Conservation (phyloP, 2,113 vertebrate species). For the Ramphastos sulfuratus region DNA sequence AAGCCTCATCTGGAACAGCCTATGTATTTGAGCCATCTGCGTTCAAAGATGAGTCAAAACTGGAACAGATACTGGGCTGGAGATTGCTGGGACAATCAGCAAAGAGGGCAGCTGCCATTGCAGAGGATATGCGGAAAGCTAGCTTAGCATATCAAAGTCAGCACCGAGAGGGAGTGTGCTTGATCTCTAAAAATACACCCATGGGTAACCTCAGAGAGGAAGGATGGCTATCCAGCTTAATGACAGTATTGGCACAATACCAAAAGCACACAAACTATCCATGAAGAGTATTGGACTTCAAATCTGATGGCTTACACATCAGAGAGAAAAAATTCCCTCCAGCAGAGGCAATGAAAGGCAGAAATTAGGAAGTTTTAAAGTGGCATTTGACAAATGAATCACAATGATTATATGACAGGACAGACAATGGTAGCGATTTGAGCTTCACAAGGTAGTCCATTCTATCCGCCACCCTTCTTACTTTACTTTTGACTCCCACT, state of each 20-base stretch:
- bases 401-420: neutral
- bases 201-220: neutral
- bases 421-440: neutral
- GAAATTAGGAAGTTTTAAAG: neutral
- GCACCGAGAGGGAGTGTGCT: accelerated
- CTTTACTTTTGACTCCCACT: neutral
- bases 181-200: constrained; percentile 11
- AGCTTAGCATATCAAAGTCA: neutral
- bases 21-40: neutral
- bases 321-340: neutral
- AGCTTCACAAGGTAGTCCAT: neutral
- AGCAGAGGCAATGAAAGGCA: neutral
- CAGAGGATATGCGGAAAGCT: neutral
- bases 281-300: neutral
- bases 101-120: neutral
- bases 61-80: neutral
- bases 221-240: neutral
- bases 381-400: neutral
- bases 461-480: neutral
- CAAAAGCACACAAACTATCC: neutral
- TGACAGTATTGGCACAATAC: neutral
- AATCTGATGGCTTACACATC: neutral
- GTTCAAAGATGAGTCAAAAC: neutral
- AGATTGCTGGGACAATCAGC: neutral
- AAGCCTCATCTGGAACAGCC: neutral